phyloP scores from a whole-genome alignment of 2,113 vertebrate species.

The Okapia johnstoni region DNA sequence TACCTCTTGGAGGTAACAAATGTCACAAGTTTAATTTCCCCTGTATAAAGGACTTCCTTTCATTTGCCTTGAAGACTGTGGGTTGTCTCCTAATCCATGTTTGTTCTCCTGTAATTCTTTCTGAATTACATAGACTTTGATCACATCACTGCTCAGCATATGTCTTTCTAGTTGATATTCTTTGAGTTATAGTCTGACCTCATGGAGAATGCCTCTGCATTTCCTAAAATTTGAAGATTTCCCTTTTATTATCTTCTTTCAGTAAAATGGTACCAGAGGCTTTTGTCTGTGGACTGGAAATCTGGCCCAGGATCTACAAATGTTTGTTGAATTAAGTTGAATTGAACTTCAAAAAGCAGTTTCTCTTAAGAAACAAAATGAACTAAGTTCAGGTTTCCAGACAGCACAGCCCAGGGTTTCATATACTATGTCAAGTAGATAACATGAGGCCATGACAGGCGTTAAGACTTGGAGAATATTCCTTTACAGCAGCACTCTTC shows the following conservation, averaged over 20 bases:
- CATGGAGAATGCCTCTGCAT: background rate
- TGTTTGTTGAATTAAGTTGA: slow-evolving; percentile 1
- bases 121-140: background rate
- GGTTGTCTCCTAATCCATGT: background rate
- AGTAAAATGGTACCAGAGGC: background rate
- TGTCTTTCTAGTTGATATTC: background rate
- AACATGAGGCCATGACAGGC: background rate
- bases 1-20: background rate
- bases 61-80: background rate
- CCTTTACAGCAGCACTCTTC: background rate
- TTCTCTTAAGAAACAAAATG: background rate
- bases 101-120: background rate
- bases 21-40: background rate
- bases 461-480: background rate
- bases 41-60: background rate
- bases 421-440: background rate
- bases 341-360: background rate
- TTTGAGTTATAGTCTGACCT: background rate
- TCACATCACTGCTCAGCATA: background rate
- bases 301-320: background rate
- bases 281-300: background rate
- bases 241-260: background rate
- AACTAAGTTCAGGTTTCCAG: background rate
- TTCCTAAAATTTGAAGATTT: background rate
- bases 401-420: background rate